Evolutionary conservation across 2,888 invertebrate genomes (phyloP), one percentile per base, ranked within the genome.

Genomic region (Alloscopus bannaensis): DNA sequence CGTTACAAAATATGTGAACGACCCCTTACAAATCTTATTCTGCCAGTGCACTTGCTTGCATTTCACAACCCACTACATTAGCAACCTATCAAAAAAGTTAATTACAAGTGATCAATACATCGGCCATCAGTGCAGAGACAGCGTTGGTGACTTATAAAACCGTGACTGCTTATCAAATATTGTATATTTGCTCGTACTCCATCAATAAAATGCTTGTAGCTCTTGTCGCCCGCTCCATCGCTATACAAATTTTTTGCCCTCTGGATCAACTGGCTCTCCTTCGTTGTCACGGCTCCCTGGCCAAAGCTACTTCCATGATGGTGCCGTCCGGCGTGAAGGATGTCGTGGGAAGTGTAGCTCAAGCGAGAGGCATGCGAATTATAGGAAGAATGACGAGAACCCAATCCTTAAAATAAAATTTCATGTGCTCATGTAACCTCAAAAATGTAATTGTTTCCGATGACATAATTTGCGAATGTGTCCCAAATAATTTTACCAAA

Each of bases 321-420:
- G 28, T 90, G 90, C 70, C 91, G 89, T 84, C 94, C 94, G n/a
- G 55, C 57, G 8, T 42, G 20, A 86, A 96, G 91, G 85, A 96
- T 91, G 90, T 97, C 97, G 89, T 97, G 97, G 42, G 97, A 97
- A 83, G 96, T 97, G 89, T 97, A 97, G 77, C 97, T 97, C 87
- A 96, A 91, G 86, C 96, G 92, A 78, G 96, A 96, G 87, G 95
- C 95, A 89, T 97, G 97, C 81, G 97, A 97, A 86, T 96, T 97
- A 90, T 97, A 97, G 87, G 97, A 97, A 86, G 96, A 96, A 89
- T 97, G 96, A 86, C 97, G 92, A 84, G 97, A 88, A 76, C 94
- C 94, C 90, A 68, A 18, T 57, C 31, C 62, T 42, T 3, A 16
- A 28, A 47, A 42, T 22, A 64, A 52, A 47, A 45, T 59, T 36